Conservation (phyloP, 2,888 invertebrate species). For the Chrysina gloriosa region DNA sequence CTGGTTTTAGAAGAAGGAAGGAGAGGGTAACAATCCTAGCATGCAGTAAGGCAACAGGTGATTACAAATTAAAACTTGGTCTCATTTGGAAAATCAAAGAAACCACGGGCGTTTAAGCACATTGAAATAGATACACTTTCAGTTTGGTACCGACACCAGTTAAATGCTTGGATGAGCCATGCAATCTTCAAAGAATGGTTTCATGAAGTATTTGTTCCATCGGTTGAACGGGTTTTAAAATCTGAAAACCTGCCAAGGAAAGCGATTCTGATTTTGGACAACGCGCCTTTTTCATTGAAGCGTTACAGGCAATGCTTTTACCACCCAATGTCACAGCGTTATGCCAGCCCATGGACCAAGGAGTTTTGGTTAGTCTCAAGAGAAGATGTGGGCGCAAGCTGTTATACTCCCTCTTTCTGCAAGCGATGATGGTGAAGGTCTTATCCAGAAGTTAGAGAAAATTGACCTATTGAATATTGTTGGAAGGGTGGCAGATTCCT, state of each 20-base stretch:
- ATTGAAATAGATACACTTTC: no score
- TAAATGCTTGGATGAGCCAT: no score
- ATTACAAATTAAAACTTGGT: no score
- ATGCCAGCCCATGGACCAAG: not conserved
- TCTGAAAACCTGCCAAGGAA: not conserved
- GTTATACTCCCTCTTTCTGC: not conserved
- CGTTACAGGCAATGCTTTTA: not conserved
- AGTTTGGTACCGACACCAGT: no score
- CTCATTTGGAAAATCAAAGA: no score
- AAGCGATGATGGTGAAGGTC: not conserved
- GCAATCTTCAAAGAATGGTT: no score
- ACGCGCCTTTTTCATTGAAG: not conserved
- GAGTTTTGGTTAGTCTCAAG: slow-evolving; percentile 5
- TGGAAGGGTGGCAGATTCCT: not conserved
- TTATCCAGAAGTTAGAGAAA: slow-evolving; percentile 7
- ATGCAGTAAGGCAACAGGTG: no score
- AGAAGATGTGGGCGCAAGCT: not conserved
- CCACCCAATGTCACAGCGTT: not conserved
- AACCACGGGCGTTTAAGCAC: no score
- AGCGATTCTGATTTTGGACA: not conserved
- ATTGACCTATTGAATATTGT: not conserved
- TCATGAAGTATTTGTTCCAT: no score
- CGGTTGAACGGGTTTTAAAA: no score
- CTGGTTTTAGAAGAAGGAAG: no score
- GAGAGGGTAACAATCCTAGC: no score